phyloP scores from a whole-genome alignment of 1,140 invertebrate genomes.

The Lutraria rhynchaena region DNA sequence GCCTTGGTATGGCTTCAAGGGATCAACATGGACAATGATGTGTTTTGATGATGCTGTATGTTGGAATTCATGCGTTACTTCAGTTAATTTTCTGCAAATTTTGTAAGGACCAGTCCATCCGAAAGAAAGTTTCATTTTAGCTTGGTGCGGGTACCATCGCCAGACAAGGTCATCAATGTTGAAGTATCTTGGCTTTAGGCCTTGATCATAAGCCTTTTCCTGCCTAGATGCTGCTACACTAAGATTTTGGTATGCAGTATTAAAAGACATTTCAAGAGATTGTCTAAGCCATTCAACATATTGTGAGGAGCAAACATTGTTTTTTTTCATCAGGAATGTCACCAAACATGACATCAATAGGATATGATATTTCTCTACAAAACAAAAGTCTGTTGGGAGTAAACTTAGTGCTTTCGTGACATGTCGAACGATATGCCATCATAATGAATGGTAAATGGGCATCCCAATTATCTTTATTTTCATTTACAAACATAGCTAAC shows the following conservation, averaged over 20 bases:
- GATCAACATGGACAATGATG: constrained; percentile 2
- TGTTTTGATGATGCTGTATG: not conserved
- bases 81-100: too few relatives aligned
- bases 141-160: constrained; percentile 10
- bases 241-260: constrained; percentile 21
- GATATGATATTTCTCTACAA: too few relatives aligned
- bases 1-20: constrained; percentile 15
- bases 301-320: constrained; percentile 8
- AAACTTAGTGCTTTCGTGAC: too few relatives aligned
- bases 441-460: too few relatives aligned
- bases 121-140: constrained; percentile 12
- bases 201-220: constrained; percentile 19
- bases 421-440: too few relatives aligned
- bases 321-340: constrained; percentile 13
- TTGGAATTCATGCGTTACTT: too few relatives aligned
- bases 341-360: too few relatives aligned
- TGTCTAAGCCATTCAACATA: constrained; percentile 22
- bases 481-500: too few relatives aligned
- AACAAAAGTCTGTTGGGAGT: too few relatives aligned
- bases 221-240: constrained; percentile 13
- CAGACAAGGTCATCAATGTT: constrained; percentile 1
- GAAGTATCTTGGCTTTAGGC: constrained; percentile 14
- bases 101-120: too few relatives aligned
- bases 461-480: too few relatives aligned
- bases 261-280: constrained; percentile 4